These are phyloP conservation scores for Lepilemur ruficaudatus DNA, from an alignment of 2,797 vertebrate genomes.

Conservation along the genomic window DNA sequence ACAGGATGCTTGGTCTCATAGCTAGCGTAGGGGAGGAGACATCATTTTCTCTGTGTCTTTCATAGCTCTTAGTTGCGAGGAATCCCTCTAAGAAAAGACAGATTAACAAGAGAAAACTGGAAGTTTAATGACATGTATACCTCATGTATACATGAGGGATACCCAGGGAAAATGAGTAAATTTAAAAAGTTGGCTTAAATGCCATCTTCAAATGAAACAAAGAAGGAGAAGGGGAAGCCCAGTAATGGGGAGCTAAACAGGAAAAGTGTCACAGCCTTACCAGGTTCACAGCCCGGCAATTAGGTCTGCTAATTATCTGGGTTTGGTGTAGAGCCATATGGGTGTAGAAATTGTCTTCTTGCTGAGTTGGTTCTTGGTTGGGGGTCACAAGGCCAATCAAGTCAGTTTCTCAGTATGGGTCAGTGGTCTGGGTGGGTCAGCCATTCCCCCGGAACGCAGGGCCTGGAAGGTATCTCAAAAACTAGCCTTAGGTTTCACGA, in stretches of 20 bases:
- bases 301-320: background rate
- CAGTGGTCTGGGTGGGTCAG: background rate
- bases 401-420: background rate
- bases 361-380: background rate
- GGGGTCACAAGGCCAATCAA: background rate
- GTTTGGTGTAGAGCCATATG: background rate
- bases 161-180: background rate
- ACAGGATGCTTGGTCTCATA: background rate
- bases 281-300: background rate
- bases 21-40: background rate
- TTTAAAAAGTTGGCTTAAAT: background rate
- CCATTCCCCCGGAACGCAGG: accelerated
- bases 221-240: background rate
- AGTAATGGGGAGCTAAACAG: background rate
- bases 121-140: background rate
- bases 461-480: background rate
- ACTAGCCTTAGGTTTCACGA: background rate
- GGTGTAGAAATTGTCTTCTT: background rate
- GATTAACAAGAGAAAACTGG: background rate
- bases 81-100: background rate
- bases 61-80: background rate
- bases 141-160: background rate
- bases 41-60: background rate
- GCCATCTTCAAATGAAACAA: background rate
- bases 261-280: background rate